phyloP scores from a whole-genome alignment of 2,888 invertebrate genomes.

The Iselma pallidipennis region DNA sequence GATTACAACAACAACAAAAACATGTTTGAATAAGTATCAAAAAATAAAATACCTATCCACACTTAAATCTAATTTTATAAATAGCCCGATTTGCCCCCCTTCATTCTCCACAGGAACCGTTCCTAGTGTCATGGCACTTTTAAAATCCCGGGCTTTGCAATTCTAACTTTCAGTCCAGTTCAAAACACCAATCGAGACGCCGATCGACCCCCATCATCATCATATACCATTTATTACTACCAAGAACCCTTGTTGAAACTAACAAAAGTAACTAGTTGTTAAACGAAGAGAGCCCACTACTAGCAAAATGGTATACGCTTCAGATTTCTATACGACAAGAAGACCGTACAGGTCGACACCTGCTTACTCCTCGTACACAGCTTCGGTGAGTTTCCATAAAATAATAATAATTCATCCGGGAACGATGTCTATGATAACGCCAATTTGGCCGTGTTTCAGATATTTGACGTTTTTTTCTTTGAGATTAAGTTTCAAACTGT shows the following conservation, averaged over 20 bases:
- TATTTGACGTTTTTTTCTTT: slow-evolving; percentile 8
- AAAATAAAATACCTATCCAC: background rate
- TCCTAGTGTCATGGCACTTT: slow-evolving; percentile 20
- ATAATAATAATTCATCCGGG: too few species aligned
- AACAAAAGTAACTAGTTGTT: background rate
- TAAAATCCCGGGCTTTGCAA: slow-evolving; percentile 44
- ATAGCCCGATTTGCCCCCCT: background rate
- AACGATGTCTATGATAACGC: too few species aligned
- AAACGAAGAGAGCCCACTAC: slow-evolving; percentile 37
- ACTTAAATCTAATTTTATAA: background rate
- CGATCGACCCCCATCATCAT: slow-evolving; percentile 40
- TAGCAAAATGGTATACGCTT: slow-evolving; percentile 85
- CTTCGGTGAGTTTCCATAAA: slow-evolving; percentile 71
- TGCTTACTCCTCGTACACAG: slow-evolving; percentile 70
- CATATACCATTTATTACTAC: slow-evolving; percentile 55
- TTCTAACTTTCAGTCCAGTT: slow-evolving; percentile 44
- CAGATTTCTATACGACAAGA: slow-evolving; percentile 89
- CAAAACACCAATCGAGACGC: slow-evolving; percentile 49
- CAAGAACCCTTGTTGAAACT: background rate
- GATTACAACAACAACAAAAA: background rate
- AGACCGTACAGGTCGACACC: slow-evolving; percentile 78
- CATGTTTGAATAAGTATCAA: slow-evolving; percentile 3
- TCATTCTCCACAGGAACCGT: too few species aligned
- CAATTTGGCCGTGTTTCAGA: background rate
- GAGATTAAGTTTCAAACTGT: slow-evolving; percentile 17